Evolutionary conservation across 2,888 invertebrate species (phyloP), one percentile per base, ranked within the genome.

Genomic region (Eristalis arbustorum): DNA sequence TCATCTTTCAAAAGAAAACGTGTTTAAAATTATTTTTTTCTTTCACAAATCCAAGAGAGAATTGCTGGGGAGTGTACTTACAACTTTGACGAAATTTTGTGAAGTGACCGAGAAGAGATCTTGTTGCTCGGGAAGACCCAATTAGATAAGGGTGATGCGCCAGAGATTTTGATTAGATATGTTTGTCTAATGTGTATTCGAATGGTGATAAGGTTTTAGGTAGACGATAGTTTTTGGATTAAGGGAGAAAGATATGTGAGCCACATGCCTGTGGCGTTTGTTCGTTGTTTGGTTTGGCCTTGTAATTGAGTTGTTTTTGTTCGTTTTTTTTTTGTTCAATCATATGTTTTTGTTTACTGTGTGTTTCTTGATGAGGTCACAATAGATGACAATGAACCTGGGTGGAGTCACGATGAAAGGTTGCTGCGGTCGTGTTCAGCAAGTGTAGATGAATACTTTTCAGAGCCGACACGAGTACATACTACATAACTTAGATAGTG

Each of bases 101-200:
- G 37, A 67, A 56, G 40, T 57, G 37, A 14, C 11, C 42, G 10
- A 14, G 31, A 66, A 37, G 66, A 61, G 59, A 74, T 63, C 40
- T 59, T 49, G 31, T 40, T 34, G 22, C 49, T 49, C 49, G 42
- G 18, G 6, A 40, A 80, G 68, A 66, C 73, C 80, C 57, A 74
- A 6, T 28, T 73, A 74, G 80, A 80, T 80, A 80, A 68, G 25
- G 49, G 0, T 63, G 80, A 74, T 80, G 31, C 73, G 73, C 73
- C 62, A 40, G 62, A 59, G 49, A 49, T 25, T 62, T 11, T 18
- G 49, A 49, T 49, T 49, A 49, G 49, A 49, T 49, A 49, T 64
- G 28, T 40, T n/a, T 56, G 23, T 59, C 25, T 59, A 25, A 59
- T 3, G 8, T 23, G 14, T 25, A 31, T 8, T 31, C 31, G 31